Conservation (phyloP, 1,140 invertebrate genomes). For the Bombus pyrosoma region DNA sequence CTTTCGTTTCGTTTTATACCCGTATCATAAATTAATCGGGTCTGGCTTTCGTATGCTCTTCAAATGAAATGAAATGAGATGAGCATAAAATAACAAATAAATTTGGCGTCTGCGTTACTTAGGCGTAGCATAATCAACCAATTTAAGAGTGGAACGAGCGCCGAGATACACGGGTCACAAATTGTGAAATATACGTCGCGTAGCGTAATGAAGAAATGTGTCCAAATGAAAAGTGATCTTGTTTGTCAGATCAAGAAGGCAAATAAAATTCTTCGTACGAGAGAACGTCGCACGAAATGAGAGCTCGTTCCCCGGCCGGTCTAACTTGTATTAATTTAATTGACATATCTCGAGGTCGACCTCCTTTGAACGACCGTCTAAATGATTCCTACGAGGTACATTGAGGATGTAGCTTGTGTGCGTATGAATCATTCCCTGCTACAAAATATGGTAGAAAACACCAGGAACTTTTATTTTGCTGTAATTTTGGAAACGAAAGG, state of each 20-base stretch:
- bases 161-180: neutral
- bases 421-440: neutral
- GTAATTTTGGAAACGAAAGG: no score
- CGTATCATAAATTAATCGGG: neutral
- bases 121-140: neutral
- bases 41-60: no score
- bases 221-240: neutral
- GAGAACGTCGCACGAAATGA: slow-evolving; percentile 25
- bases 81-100: neutral
- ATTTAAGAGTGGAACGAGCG: neutral
- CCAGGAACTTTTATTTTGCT: no score
- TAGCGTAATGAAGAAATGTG: slow-evolving; percentile 10
- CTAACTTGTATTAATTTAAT: slow-evolving; percentile 60
- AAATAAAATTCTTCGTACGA: slow-evolving; percentile 34
- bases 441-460: no score
- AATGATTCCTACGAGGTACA: slow-evolving; percentile 36
- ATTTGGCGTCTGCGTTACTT: neutral
- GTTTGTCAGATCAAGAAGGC: slow-evolving; percentile 3
- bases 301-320: slow-evolving; percentile 15
- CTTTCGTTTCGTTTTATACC: no score
- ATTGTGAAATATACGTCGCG: neutral
- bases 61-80: neutral
- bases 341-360: slow-evolving; percentile 57
- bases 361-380: slow-evolving; percentile 42
- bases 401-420: neutral